Base-by-base conservation (phyloP, 2,797 vertebrate species). In the Pachyuromys duprasi region DNA sequence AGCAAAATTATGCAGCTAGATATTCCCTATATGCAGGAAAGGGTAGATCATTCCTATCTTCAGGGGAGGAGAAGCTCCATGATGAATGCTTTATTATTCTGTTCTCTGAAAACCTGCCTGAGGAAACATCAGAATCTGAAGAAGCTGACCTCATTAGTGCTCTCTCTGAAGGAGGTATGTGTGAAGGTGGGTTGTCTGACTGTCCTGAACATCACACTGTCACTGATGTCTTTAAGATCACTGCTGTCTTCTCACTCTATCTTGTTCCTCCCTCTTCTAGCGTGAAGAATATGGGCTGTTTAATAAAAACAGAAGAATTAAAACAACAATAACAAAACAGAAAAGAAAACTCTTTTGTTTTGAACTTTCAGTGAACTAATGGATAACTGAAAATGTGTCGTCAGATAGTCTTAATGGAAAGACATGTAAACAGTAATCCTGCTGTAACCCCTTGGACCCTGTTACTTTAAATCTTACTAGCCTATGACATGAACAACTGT, bases 1-100 rank as follows among this genome's bases (percentile, higher is more conserved):
- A 93, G 88, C 79, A 88, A 87, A 74, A 92, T 90, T 72, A 69
- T 42, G 39, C 57, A 79, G 72, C 90, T 93, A 92, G 80, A 76
- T 94, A 95, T 79, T 90, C 39, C 45, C 84, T 39, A 33, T 86
- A 42, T 63, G 70, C 26, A 67, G 39, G 70, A 86, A 26, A 53
- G 28, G 24, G 17, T 90, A 92, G 79, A 69, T 93, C 95, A 78
- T 83, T 49, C 55, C 87, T 36, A 26, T 89, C 63, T 76, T 65
- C 11, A 72, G n/a, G 74, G 86, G n/a, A 11, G 45, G 9, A 57
- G 69, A 65, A 91, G 45, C 62, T 62, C 95, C 76, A 84, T 74
- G 91, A 97, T 83, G 94, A 96, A 96, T 96, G 76, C 39, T 95
- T 87, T 82, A 95, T 89, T 96, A 97, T 96, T 94, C 87, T 72